phyloP scores from a whole-genome alignment of 2,888 invertebrate genomes.

The Leptura quadrifasciata region DNA sequence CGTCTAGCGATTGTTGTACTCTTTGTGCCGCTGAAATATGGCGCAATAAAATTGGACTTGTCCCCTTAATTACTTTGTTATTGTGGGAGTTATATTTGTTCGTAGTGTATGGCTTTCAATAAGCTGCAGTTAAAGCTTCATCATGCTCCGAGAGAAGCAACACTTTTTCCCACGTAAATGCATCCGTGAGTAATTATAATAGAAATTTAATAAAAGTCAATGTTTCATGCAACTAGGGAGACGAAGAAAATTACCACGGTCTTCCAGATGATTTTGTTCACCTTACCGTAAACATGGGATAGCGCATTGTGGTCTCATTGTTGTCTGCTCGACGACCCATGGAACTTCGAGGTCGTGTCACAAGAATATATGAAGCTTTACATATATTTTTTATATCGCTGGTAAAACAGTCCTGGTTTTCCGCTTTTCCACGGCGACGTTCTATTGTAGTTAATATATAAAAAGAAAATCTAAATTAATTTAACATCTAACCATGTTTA shows the following conservation, averaged over 20 bases:
- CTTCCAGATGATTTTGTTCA: constrained; percentile 57
- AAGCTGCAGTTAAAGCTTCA: constrained; percentile 3
- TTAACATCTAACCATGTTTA: too few relatives aligned
- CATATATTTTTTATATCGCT: constrained; percentile 18
- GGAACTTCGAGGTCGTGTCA: constrained; percentile 59
- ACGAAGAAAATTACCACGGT: constrained; percentile 54
- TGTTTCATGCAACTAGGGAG: constrained; percentile 33
- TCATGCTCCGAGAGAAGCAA: not conserved
- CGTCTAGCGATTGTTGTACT: too few relatives aligned
- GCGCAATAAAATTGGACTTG: too few relatives aligned
- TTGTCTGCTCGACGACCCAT: constrained; percentile 69
- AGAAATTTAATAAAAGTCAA: constrained; percentile 41
- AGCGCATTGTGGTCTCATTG: constrained; percentile 63
- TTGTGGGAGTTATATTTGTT: too few relatives aligned
- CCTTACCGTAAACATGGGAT: constrained; percentile 59
- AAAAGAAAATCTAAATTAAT: too few relatives aligned
- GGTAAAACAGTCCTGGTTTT: constrained; percentile 1
- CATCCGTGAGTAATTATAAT: constrained; percentile 40
- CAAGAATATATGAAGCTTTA: constrained; percentile 25
- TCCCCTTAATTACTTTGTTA: too few relatives aligned
- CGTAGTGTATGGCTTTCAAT: not conserved
- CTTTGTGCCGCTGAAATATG: too few relatives aligned
- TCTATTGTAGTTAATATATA: too few relatives aligned
- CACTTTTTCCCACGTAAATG: constrained; percentile 35
- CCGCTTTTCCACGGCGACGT: not conserved